phyloP scores from a whole-genome alignment of 2,888 invertebrate genomes.

The Busseola fusca region DNA sequence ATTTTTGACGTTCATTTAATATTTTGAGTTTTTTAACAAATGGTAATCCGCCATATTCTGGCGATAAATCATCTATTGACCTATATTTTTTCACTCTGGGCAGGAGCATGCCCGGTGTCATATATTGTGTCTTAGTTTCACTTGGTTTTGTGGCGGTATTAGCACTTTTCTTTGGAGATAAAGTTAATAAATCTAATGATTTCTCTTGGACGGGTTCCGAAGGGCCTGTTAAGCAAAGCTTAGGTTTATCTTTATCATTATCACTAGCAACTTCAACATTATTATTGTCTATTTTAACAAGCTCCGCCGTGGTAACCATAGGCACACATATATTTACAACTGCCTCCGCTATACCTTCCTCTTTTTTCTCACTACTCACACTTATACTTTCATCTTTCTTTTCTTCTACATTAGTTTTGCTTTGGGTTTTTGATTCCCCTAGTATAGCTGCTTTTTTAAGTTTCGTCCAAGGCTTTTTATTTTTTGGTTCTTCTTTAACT shows the following conservation, averaged over 20 bases:
- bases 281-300: slow-evolving; percentile 87
- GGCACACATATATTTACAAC: slow-evolving; percentile 80
- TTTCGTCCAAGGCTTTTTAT: slow-evolving; percentile 93
- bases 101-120: slow-evolving; percentile 74
- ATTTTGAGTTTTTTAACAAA: slow-evolving; percentile 97
- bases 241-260: slow-evolving; percentile 81
- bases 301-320: slow-evolving; percentile 83
- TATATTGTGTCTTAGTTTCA: slow-evolving; percentile 67
- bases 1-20: slow-evolving; percentile 95
- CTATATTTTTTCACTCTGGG: slow-evolving; percentile 91
- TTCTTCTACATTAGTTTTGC: slow-evolving; percentile 79
- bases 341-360: slow-evolving; percentile 68
- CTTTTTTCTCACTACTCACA: slow-evolving; percentile 64
- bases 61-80: slow-evolving; percentile 96
- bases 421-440: slow-evolving; percentile 85
- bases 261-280: slow-evolving; percentile 79
- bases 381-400: slow-evolving; percentile 71
- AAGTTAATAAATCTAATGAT: slow-evolving; percentile 82
- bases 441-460: slow-evolving; percentile 92
- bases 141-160: slow-evolving; percentile 64
- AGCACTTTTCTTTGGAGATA: slow-evolving; percentile 78
- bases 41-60: slow-evolving; percentile 95
- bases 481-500: slow-evolving; percentile 78
- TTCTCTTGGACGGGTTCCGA: slow-evolving; percentile 85
- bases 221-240: slow-evolving; percentile 82